Percentiles rank a stretch among this genome's conserved stretches.
These are phyloP conservation scores for Mastacembelus armatus DNA, from an alignment of 2,797 vertebrate genomes.

Conservation along the genomic window DNA sequence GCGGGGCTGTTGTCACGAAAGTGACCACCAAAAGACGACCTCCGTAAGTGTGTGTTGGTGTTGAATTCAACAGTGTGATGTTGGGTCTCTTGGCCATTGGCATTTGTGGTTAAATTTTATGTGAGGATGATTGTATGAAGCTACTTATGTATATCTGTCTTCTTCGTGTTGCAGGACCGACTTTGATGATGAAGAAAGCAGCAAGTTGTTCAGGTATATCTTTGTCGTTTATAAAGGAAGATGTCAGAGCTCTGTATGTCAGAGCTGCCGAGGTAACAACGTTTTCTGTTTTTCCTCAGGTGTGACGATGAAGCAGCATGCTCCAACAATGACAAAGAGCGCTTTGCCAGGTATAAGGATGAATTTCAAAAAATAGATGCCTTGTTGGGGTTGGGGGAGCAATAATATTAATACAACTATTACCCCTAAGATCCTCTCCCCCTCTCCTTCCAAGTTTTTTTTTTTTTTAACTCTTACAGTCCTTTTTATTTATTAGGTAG, in stretches of 20 bases:
- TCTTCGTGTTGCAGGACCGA: conserved; percentile 84
- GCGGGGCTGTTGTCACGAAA: conserved; percentile 85
- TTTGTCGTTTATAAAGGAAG: neutral
- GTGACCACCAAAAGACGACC: conserved; percentile 89
- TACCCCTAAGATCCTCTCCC: conserved; percentile 9
- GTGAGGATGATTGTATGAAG: conserved; percentile 10
- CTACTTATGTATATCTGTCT: neutral
- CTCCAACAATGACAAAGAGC: conserved; percentile 91
- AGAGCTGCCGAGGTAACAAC: conserved; percentile 2
- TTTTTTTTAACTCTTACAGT: neutral
- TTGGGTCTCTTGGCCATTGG: conserved; percentile 7
- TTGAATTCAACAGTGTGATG: neutral
- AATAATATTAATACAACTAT: neutral
- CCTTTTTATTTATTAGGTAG: conserved; percentile 14
- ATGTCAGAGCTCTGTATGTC: neutral
- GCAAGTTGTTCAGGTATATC: conserved; percentile 93
- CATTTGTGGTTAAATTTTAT: neutral
- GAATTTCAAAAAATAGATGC: conserved; percentile 23
- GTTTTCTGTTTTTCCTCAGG: conserved; percentile 73
- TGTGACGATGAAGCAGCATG: conserved; percentile 92
- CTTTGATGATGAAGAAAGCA: conserved; percentile 93
- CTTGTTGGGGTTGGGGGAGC: conserved; percentile 2
- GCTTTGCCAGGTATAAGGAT: conserved; percentile 94
- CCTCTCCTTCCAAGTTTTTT: neutral
- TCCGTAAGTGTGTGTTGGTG: conserved; percentile 80